phyloP scores from a whole-genome alignment of 2,888 invertebrate species.

The Serripes groenlandicus region DNA sequence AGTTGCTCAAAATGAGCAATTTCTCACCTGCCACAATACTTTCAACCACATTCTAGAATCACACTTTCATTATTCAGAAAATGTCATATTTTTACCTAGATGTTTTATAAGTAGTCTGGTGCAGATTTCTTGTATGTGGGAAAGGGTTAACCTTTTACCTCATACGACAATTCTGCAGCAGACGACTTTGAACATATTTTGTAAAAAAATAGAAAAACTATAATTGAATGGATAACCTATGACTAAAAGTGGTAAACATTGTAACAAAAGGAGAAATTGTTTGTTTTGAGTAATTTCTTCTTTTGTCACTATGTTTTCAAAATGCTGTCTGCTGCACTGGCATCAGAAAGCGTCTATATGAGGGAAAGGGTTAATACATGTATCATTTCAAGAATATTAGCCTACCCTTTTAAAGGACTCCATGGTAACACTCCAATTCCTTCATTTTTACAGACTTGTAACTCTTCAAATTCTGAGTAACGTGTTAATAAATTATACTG shows the following conservation, averaged over 20 bases:
- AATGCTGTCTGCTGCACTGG: background rate
- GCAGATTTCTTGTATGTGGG: no score
- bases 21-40: background rate
- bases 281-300: background rate
- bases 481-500: slow-evolving; percentile 80
- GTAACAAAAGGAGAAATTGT: background rate
- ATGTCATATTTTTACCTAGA: no score
- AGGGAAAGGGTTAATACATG: background rate
- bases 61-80: no score
- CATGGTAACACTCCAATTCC: slow-evolving; percentile 66
- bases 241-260: background rate
- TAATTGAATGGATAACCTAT: background rate
- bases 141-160: no score
- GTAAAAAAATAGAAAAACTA: no score
- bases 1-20: background rate
- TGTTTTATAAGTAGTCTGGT: no score
- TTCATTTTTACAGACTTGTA: slow-evolving; percentile 77
- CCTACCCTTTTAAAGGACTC: slow-evolving; percentile 82
- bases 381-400: background rate
- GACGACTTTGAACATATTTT: no score
- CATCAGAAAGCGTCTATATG: background rate
- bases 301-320: background rate
- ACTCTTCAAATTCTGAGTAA: slow-evolving; percentile 75
- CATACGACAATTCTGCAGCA: no score
- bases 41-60: background rate